A percentile compares a stretch with the other conserved stretches of the same genome.
These are phyloP conservation scores for Pongo abelii DNA, from an alignment of 2,113 vertebrate genomes.

Conservation along the genomic window DNA sequence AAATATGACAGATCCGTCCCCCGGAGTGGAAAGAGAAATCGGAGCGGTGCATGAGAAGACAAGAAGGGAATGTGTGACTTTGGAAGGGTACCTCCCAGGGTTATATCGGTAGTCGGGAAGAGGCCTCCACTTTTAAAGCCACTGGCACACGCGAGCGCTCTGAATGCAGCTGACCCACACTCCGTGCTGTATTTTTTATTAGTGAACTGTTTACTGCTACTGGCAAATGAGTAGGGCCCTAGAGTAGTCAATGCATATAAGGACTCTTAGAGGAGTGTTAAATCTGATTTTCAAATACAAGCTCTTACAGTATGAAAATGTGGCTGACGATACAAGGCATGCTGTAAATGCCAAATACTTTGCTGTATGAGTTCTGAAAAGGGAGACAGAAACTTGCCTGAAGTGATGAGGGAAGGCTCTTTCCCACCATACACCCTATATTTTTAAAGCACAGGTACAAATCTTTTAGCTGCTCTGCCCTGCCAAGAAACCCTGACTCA, in stretches of 20 bases:
- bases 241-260: neutral
- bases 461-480: neutral
- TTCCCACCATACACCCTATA: neutral
- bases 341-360: neutral
- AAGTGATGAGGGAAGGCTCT: neutral
- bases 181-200: neutral
- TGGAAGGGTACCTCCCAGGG: neutral
- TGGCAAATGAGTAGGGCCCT: neutral
- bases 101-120: neutral
- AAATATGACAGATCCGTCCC: neutral
- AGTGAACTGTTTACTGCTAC: neutral
- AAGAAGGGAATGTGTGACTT: neutral
- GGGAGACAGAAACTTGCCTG: neutral
- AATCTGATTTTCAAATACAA: neutral
- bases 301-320: neutral
- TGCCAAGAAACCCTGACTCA: conserved; percentile 8
- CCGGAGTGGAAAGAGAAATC: neutral
- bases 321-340: neutral
- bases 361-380: neutral
- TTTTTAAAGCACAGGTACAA: neutral
- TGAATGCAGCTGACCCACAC: neutral
- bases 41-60: neutral
- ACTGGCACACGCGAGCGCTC: neutral
- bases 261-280: neutral
- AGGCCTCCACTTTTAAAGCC: conserved; percentile 12